phyloP scores from a whole-genome alignment of 2,888 invertebrate species.

The Lymantria dispar region DNA sequence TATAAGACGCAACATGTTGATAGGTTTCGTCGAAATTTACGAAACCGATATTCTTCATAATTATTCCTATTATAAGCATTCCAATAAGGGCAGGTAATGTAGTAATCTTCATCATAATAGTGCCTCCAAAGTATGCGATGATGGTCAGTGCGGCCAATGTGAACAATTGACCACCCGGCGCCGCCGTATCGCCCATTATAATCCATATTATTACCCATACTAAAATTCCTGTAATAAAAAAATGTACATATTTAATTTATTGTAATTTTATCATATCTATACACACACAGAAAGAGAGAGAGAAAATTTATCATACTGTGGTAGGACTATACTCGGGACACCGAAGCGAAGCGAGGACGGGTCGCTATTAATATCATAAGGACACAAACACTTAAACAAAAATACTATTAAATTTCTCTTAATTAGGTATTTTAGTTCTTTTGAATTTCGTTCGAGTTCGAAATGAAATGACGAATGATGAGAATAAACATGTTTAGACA shows the following conservation, averaged over 20 bases:
- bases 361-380: no score
- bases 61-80: constrained; percentile 91
- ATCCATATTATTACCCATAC: constrained; percentile 90
- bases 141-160: constrained; percentile 88
- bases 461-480: no score
- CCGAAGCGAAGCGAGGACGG: no score
- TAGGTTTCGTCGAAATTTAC: constrained; percentile 87
- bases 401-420: no score
- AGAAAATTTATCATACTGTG: no score
- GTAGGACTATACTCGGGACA: no score
- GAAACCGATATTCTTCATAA: constrained; percentile 87
- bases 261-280: background rate
- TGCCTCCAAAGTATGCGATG: constrained; percentile 91
- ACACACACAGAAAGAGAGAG: no score
- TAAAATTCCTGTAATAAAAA: constrained; percentile 78
- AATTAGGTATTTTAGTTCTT: no score
- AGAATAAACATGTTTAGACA: no score
- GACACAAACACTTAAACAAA: no score
- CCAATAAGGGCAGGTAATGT: constrained; percentile 93
- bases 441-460: no score
- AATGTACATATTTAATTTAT: background rate
- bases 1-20: constrained; percentile 84
- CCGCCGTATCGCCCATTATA: constrained; percentile 89
- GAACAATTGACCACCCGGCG: constrained; percentile 92
- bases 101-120: constrained; percentile 88